These are phyloP conservation scores for Fukomys damarensis DNA, from an alignment of 2,113 vertebrate species.

Conservation along the genomic window DNA sequence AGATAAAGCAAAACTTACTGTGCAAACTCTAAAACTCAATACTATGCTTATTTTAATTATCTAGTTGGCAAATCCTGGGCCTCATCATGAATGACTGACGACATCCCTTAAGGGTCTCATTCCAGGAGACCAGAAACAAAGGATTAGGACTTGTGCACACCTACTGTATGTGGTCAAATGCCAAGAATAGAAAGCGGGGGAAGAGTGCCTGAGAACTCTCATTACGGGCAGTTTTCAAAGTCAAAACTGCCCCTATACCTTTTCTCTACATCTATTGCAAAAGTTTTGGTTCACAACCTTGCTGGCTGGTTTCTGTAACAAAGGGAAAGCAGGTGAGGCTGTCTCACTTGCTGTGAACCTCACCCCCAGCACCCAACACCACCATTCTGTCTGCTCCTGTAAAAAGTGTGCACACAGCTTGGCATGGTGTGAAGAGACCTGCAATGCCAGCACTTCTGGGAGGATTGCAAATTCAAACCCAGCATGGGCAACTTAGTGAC, in stretches of 20 bases:
- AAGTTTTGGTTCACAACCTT: not conserved
- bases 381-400: not conserved
- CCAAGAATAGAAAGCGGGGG: not conserved
- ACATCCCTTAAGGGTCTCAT: not conserved
- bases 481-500: not conserved
- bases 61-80: not conserved
- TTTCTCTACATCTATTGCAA: not conserved
- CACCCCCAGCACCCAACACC: not conserved
- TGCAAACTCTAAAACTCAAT: not conserved
- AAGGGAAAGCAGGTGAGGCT: not conserved
- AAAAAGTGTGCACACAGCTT: not conserved
- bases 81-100: not conserved
- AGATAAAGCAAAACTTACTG: not conserved
- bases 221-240: not conserved
- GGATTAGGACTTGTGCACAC: not conserved
- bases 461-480: not conserved
- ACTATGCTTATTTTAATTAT: not conserved
- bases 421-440: not conserved
- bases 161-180: not conserved
- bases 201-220: not conserved
- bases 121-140: not conserved
- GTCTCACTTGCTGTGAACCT: not conserved
- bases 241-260: not conserved
- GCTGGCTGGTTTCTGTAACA: not conserved
- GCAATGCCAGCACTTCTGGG: not conserved